Percentiles rank a stretch among this genome's conserved stretches.
phyloP scores from a whole-genome alignment of 2,888 invertebrate genomes.

The Epiblema foenella region DNA sequence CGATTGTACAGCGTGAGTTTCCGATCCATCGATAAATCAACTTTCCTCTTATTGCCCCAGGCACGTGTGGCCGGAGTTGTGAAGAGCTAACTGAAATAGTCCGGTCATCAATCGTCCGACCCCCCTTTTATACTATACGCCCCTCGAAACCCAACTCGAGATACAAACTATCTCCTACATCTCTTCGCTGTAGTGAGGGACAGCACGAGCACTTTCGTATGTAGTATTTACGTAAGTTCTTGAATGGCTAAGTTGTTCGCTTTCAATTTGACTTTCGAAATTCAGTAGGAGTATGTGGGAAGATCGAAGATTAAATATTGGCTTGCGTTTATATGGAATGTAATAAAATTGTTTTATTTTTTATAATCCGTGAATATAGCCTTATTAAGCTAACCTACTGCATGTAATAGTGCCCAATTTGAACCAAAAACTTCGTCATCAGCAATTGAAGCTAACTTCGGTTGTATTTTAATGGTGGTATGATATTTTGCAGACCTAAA shows the following conservation, averaged over 20 bases:
- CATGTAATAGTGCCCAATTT: too few relatives aligned
- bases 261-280: conserved; percentile 65
- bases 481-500: too few relatives aligned
- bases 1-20: conserved; percentile 6
- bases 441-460: too few relatives aligned
- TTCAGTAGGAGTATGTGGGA: conserved; percentile 48
- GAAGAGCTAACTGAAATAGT: conserved; percentile 51
- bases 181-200: conserved; percentile 3
- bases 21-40: conserved; percentile 37
- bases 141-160: conserved; percentile 9
- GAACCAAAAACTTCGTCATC: too few relatives aligned
- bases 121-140: conserved; percentile 25
- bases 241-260: conserved; percentile 48
- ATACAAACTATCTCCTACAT: conserved; percentile 28
- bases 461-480: too few relatives aligned
- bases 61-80: conserved; percentile 42
- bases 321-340: conserved; percentile 12
- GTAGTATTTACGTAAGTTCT: conserved; percentile 7
- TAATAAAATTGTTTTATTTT: too few relatives aligned
- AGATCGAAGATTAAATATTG: conserved; percentile 20
- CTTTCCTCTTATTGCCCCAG: conserved; percentile 31
- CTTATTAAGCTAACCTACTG: neutral
- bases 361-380: too few relatives aligned
- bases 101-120: conserved; percentile 59
- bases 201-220: conserved; percentile 11